A percentile compares a stretch with the other conserved stretches of the same genome.
phyloP scores from a whole-genome alignment of 2,888 invertebrate species.

The Meta bourneti region DNA sequence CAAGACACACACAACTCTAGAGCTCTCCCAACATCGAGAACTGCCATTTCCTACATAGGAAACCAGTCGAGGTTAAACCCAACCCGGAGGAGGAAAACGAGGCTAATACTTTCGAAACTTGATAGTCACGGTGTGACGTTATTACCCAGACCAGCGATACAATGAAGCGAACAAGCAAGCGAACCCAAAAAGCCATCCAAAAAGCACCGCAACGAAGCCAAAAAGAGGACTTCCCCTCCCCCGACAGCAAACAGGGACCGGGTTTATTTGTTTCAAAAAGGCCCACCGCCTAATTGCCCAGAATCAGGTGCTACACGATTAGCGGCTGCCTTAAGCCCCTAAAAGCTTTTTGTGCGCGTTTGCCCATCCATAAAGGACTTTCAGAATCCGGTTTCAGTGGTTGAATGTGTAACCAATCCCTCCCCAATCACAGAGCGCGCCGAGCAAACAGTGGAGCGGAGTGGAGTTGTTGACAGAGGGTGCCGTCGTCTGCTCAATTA shows the following conservation, averaged over 20 bases:
- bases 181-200: too few species aligned
- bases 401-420: conserved; percentile 67
- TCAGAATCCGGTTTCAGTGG: conserved; percentile 68
- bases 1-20: too few species aligned
- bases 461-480: conserved; percentile 58
- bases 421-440: conserved; percentile 39
- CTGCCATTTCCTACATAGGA: too few species aligned
- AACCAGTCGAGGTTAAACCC: too few species aligned
- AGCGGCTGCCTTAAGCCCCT: conserved; percentile 16
- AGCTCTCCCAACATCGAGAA: too few species aligned
- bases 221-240: not conserved
- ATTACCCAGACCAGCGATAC: too few species aligned
- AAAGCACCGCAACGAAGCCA: too few species aligned
- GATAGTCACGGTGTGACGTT: too few species aligned
- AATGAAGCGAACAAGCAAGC: too few species aligned
- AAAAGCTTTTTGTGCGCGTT: conserved; percentile 56
- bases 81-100: too few species aligned
- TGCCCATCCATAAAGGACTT: conserved; percentile 56
- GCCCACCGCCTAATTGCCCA: conserved; percentile 39
- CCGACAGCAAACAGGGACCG: conserved; percentile 9
- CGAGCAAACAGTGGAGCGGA: conserved; percentile 56
- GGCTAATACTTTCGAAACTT: too few species aligned
- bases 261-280: conserved; percentile 17
- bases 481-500: conserved; percentile 54
- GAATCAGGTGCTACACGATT: conserved; percentile 56